Base-by-base conservation (phyloP, 2,888 invertebrate species). In the Thyatira batis region DNA sequence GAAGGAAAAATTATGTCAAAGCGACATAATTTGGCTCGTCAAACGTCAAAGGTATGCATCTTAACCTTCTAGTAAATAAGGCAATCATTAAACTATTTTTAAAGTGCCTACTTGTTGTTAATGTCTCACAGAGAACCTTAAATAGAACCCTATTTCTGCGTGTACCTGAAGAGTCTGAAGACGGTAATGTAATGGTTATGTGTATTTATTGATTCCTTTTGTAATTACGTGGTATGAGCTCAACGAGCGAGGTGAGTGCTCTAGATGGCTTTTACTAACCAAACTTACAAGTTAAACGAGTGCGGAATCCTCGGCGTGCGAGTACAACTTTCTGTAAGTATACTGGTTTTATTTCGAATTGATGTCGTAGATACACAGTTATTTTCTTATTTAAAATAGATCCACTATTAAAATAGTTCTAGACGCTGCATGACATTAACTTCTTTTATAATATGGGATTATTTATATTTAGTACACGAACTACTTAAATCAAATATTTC, bases 131-230 rank as follows among this genome's bases (percentile, higher is more conserved):
- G 39, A 39, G 17, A 39, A 17, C n/a, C n/a, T n/a, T n/a, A n/a
- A 17, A 39, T 39, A 17, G 17, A 8, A 17, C 39, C n/a, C 5
- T 33, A 39, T 39, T 17, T n/a, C 17, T 8, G 17, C 39, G 13
- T 13, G 33, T 39, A 39, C n/a, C n/a, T n/a, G n/a, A n/a, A 23
- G 17, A 13, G 17, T 3, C 46, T 48, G 20, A 10, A 20, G 21
- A 48, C 56, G 45, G 48, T 49, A 59, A 60, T 49, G 50, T 57
- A 48, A 48, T 48, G 48, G 48, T 48, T 48, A 48, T 48, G 17
- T 27, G 28, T 48, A 48, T 48, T 48, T 27, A 48, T 25, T 13
- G 46, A 27, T 17, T 48, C 48, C 23, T 28, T 48, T 23, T 48
- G 48, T 48, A 48, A 27, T 48, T 27, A 20, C 17, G 17, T 46